Conservation (phyloP, 2,888 invertebrate genomes). For the Eremobia ochroleuca region DNA sequence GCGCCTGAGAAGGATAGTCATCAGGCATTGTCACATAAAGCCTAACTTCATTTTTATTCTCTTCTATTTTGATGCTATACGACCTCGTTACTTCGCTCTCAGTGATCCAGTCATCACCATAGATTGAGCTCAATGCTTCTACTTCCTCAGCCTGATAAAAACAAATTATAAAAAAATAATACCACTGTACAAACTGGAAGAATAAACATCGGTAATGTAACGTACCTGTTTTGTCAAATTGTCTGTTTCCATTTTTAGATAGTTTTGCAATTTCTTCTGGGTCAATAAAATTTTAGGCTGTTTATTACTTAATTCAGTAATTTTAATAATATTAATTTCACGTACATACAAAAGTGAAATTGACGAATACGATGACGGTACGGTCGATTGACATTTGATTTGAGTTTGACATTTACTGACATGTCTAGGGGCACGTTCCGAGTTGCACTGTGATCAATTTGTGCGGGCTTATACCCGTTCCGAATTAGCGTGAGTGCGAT, state of each 20-base stretch:
- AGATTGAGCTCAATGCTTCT: conserved; percentile 94
- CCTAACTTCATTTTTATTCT: conserved; percentile 88
- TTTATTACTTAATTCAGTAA: conserved; percentile 7
- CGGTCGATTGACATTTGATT: conserved; percentile 1
- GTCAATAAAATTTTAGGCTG: neutral
- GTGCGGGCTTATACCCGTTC: too few relatives aligned
- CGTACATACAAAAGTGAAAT: neutral
- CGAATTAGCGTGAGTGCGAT: too few relatives aligned
- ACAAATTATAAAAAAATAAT: conserved; percentile 21
- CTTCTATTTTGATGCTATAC: conserved; percentile 91
- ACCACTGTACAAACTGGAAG: neutral
- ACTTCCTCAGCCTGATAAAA: conserved; percentile 92
- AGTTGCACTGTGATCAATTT: too few relatives aligned
- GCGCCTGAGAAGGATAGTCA: conserved; percentile 92
- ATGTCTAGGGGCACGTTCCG: neutral
- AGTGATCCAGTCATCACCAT: conserved; percentile 92
- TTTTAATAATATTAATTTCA: conserved; percentile 2
- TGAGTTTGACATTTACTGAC: neutral
- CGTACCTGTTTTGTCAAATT: conserved; percentile 77
- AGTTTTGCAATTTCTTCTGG: neutral
- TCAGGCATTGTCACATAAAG: conserved; percentile 92
- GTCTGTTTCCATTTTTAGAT: conserved; percentile 76
- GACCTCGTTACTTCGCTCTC: conserved; percentile 90
- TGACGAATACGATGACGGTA: conserved; percentile 1
- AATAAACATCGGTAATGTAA: neutral